These are phyloP conservation scores for Leptinotarsa juncta DNA, from an alignment of 2,888 invertebrate genomes.

Conservation along the genomic window DNA sequence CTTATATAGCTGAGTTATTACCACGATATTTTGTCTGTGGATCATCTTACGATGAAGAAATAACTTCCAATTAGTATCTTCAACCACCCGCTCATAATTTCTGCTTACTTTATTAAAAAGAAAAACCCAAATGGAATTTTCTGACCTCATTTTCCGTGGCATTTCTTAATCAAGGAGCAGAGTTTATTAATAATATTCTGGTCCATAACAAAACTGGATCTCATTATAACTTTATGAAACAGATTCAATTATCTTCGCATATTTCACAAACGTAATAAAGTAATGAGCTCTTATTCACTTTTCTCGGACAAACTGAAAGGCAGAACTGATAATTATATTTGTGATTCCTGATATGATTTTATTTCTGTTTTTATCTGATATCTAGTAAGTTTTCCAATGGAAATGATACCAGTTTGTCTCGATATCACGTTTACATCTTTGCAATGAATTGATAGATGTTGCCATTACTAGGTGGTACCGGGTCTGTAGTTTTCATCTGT, in stretches of 20 bases:
- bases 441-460: too few relatives aligned
- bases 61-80: not conserved
- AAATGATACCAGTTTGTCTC: too few relatives aligned
- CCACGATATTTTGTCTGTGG: not conserved
- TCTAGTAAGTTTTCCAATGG: too few relatives aligned
- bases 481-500: too few relatives aligned
- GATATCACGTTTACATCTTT: too few relatives aligned
- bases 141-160: not conserved
- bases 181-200: slow-evolving; percentile 2
- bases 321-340: not conserved
- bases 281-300: not conserved
- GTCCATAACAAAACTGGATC: not conserved
- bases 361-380: too few relatives aligned
- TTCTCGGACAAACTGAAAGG: not conserved
- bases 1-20: too few relatives aligned
- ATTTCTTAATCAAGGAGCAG: not conserved
- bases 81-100: not conserved
- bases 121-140: not conserved
- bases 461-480: too few relatives aligned
- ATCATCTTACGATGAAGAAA: not conserved
- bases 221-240: slow-evolving; percentile 2
- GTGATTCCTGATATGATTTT: too few relatives aligned
- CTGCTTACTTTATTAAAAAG: not conserved
- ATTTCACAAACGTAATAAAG: not conserved
- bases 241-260: not conserved